A percentile compares a stretch with the other conserved stretches of the same genome.
These are phyloP conservation scores for Zaprionus gabonicus DNA, from an alignment of 1,140 invertebrate species.

Conservation along the genomic window DNA sequence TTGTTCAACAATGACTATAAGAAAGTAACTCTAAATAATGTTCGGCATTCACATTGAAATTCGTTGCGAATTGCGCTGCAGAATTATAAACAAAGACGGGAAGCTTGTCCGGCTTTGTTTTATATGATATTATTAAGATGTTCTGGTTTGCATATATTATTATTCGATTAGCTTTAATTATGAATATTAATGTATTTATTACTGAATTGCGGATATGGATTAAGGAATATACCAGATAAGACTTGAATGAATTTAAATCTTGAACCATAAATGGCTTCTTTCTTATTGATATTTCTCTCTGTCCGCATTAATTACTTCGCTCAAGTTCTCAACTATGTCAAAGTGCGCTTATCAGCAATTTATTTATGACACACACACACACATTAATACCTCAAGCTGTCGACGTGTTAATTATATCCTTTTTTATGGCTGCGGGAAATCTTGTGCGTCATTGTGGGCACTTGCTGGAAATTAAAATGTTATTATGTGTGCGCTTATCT, in stretches of 20 bases:
- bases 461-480: slow-evolving; percentile 73
- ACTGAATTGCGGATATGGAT: background rate
- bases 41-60: background rate
- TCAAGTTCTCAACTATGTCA: background rate
- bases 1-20: background rate
- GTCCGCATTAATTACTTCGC: background rate
- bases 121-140: background rate
- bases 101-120: background rate
- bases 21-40: background rate
- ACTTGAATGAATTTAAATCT: background rate
- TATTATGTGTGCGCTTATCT: slow-evolving; percentile 74
- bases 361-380: background rate
- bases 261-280: background rate
- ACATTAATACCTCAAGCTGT: slow-evolving; percentile 14
- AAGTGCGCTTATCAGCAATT: background rate
- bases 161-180: background rate
- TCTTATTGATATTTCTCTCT: background rate
- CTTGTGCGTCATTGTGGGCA: slow-evolving; percentile 61
- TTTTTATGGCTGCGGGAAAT: slow-evolving; percentile 48
- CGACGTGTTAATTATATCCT: slow-evolving; percentile 73
- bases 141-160: background rate
- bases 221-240: background rate
- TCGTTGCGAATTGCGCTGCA: background rate
- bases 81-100: background rate
- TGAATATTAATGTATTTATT: background rate